Conservation (phyloP, 1,140 invertebrate species). For the Gryon sp. region DNA sequence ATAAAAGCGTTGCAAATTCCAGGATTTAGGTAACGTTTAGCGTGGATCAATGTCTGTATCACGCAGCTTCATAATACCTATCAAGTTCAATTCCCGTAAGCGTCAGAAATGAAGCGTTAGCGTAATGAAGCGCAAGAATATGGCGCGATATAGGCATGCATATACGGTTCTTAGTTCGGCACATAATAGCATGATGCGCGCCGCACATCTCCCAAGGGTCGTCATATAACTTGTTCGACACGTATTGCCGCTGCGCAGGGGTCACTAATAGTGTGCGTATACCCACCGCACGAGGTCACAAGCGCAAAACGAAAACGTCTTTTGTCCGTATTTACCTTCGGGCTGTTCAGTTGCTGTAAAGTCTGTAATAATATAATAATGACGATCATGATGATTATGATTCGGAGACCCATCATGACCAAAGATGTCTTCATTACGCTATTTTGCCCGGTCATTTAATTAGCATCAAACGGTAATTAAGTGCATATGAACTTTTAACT, state of each 20-base stretch:
- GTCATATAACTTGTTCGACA: conserved; percentile 54
- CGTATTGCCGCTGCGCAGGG: conserved; percentile 37
- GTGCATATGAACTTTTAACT: conserved; percentile 18
- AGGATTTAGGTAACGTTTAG: conserved; percentile 58
- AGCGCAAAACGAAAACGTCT: conserved; percentile 39
- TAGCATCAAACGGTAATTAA: conserved; percentile 40
- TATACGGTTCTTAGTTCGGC: conserved; percentile 29
- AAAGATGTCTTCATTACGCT: conserved; percentile 51
- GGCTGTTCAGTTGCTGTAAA: conserved; percentile 41
- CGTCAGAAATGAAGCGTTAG: conserved; percentile 58
- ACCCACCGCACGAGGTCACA: conserved; percentile 48
- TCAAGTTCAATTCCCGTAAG: conserved; percentile 60
- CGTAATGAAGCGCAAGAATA: conserved; percentile 49
- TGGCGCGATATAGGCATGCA: conserved; percentile 38
- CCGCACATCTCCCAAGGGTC: conserved; percentile 46
- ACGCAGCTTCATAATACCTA: conserved; percentile 58
- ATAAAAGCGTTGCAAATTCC: conserved; percentile 59
- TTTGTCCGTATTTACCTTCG: conserved; percentile 48
- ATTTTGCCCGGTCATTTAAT: conserved; percentile 51
- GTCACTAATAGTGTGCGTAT: conserved; percentile 59
- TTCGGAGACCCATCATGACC: conserved; percentile 18
- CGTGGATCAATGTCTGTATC: conserved; percentile 57
- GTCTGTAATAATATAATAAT: conserved; percentile 48
- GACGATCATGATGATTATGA: conserved; percentile 30
- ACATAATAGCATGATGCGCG: conserved; percentile 51